A percentile compares a stretch with the other conserved stretches of the same genome.
These are phyloP conservation scores for Prionace glauca DNA, from an alignment of 2,797 vertebrate genomes.

Conservation along the genomic window DNA sequence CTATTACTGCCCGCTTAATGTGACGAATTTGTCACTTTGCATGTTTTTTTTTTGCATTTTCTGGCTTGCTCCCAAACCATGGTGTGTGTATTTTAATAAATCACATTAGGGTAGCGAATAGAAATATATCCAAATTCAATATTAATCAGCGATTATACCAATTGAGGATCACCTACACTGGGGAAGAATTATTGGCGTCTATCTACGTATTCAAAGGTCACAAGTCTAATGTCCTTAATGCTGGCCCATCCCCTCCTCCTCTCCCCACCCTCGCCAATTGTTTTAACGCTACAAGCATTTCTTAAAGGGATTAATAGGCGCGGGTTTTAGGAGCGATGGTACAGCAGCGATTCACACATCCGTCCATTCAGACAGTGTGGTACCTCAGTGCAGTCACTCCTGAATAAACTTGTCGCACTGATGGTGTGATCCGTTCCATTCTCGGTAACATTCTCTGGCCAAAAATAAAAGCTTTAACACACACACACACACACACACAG, in stretches of 20 bases:
- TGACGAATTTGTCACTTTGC: neutral
- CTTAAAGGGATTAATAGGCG: conserved; percentile 1
- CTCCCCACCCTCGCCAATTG: neutral
- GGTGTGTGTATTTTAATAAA: neutral
- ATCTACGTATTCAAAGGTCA: conserved; percentile 12
- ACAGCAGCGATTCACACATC: neutral
- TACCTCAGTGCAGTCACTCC: neutral
- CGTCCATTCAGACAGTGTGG: neutral
- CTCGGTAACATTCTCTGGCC: neutral
- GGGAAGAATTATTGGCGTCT: neutral
- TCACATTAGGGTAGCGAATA: neutral
- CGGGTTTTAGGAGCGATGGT: neutral
- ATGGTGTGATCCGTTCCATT: neutral
- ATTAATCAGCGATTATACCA: conserved; percentile 8
- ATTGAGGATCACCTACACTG: neutral
- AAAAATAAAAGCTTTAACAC: neutral
- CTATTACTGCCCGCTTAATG: neutral
- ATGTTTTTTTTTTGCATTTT: neutral
- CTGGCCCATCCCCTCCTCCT: neutral
- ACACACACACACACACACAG: too few species aligned
- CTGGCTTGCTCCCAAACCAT: neutral
- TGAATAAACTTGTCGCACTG: neutral
- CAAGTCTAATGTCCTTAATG: neutral
- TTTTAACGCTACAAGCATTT: conserved; percentile 13
- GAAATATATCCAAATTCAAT: neutral